phyloP scores from a whole-genome alignment of 1,140 invertebrate genomes.

The Apocrypta bakeri region DNA sequence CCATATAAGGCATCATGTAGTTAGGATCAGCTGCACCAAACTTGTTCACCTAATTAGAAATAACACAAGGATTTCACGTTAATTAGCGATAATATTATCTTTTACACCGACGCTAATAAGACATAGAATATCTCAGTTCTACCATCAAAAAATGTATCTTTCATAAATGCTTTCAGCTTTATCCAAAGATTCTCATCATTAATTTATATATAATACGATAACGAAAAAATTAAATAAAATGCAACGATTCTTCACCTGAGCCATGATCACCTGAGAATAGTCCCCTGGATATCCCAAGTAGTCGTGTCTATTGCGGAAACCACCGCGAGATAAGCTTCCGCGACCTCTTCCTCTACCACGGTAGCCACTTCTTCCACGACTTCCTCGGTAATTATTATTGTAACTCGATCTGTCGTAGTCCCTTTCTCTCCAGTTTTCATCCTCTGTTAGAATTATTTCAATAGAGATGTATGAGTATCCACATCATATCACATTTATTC shows the following conservation, averaged over 20 bases:
- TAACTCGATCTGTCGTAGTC: conserved; percentile 67
- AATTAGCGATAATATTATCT: too few species aligned
- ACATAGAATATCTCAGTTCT: conserved; percentile 59
- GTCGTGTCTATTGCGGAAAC: conserved; percentile 69
- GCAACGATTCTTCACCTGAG: conserved; percentile 13
- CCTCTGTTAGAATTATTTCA: conserved; percentile 57
- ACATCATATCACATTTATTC: neutral
- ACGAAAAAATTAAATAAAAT: conserved; percentile 11
- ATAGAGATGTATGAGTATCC: neutral
- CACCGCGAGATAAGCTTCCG: conserved; percentile 57
- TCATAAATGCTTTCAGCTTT: conserved; percentile 8
- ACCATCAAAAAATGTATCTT: conserved; percentile 49
- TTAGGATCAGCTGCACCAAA: conserved; percentile 67
- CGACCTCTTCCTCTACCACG: conserved; percentile 64
- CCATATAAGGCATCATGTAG: conserved; percentile 80
- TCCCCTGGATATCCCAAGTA: conserved; percentile 73
- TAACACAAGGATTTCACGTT: neutral
- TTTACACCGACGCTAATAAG: too few species aligned
- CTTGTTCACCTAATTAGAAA: conserved; percentile 63
- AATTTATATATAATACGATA: neutral
- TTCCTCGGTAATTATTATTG: conserved; percentile 63
- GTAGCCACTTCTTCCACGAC: conserved; percentile 60
- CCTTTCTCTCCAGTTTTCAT: conserved; percentile 67
- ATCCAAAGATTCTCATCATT: conserved; percentile 23
- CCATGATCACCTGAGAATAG: conserved; percentile 71